A percentile compares a stretch with the other conserved stretches of the same genome.
phyloP scores from a whole-genome alignment of 2,797 vertebrate genomes.

The Adelosebastes latens region DNA sequence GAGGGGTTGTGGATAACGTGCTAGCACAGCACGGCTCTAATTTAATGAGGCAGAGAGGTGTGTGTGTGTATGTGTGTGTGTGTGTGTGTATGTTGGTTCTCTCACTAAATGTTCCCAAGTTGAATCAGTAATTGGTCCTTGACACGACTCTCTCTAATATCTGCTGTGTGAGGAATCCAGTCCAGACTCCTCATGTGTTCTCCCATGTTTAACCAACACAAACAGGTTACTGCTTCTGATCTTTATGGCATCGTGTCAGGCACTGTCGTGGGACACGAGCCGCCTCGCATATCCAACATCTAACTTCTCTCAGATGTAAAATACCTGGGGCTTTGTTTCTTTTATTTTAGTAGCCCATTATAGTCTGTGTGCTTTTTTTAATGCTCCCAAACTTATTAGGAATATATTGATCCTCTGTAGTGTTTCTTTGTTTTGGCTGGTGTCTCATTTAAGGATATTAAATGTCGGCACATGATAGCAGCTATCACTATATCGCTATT shows the following conservation, averaged over 20 bases:
- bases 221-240: background rate
- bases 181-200: background rate
- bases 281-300: background rate
- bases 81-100: conserved; percentile 15
- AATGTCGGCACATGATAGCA: background rate
- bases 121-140: conserved; percentile 67
- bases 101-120: conserved; percentile 57
- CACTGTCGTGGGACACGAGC: background rate
- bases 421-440: background rate
- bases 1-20: conserved; percentile 61
- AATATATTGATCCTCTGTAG: background rate
- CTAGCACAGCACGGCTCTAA: conserved; percentile 69
- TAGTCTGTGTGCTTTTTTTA: too few species aligned
- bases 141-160: conserved; percentile 44
- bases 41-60: conserved; percentile 66
- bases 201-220: background rate
- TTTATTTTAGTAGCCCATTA: background rate
- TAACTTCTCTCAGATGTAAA: background rate
- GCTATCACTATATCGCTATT: background rate
- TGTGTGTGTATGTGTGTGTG: conserved; percentile 16
- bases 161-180: conserved; percentile 9
- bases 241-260: background rate
- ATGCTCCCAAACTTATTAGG: background rate
- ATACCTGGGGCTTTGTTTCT: background rate
- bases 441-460: background rate